Base-by-base conservation (phyloP, 2,888 invertebrate species). In the Steinernema scapterisci region DNA sequence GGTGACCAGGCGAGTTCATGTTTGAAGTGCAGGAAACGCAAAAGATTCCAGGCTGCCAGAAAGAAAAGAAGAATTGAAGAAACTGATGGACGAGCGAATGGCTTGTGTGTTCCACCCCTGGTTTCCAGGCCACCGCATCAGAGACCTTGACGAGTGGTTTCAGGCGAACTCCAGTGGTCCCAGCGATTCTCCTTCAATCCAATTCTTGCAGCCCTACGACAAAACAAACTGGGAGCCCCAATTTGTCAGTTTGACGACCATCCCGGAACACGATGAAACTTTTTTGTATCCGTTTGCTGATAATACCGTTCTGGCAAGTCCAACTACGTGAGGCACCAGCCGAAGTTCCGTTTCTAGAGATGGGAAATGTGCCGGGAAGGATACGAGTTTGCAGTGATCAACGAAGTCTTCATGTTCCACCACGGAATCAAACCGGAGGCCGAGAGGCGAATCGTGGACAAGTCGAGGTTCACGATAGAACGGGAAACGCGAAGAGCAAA, bases 351-450 rank as follows among this genome's bases (percentile, higher is more conserved):
- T 54, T 79, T 63, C 3, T 43, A 80, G 80, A 72, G 80, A 23
- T 80, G 80, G 80, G 80, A 80, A 70, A 80, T 80, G 76, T 80
- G 80, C 25, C 74, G 80, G 9, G 74, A 75, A n/a, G 77, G 78
- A 13, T 80, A 72, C 70, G 71, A 73, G 16, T 78, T 80, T 19
- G 76, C 73, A 11, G 63, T 80, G 44, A 71, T 80, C 0, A 31
- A 79, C 13, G 78, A 80, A 48, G 78, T 80, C 46, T 80, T 80
- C 72, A 81, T 80, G 74, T 80, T 74, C 63, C 80, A 80, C 44
- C 74, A 48, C 11, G 79, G 79, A 43, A 38, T 25, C 21, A 75
- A 76, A 21, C n/a, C 19, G 19, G 25, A 13, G n/a, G 27, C 11
- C 19, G 75, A 77, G 45, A 45, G 25, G 44, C 31, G 43, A 7